Percentiles rank a stretch among this genome's conserved stretches.
These are phyloP conservation scores for Drosophila mojavensis DNA, from an alignment of 1,140 invertebrate species.

Conservation along the genomic window DNA sequence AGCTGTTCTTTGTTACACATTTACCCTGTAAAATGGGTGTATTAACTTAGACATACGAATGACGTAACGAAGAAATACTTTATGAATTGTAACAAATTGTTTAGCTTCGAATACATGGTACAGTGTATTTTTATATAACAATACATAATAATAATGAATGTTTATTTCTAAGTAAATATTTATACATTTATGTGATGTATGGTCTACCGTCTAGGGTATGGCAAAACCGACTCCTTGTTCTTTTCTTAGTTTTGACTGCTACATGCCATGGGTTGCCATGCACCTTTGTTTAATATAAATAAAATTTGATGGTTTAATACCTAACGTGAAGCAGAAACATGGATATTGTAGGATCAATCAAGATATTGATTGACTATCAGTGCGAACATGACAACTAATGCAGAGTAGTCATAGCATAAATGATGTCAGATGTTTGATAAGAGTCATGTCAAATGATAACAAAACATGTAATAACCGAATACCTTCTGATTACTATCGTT, in stretches of 20 bases:
- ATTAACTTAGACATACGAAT: neutral
- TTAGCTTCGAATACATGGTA: too few relatives aligned
- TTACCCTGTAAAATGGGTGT: conserved; percentile 17
- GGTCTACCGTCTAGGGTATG: conserved; percentile 14
- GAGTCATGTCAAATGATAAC: conserved; percentile 15
- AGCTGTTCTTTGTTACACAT: conserved; percentile 77
- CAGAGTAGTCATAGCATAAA: conserved; percentile 3
- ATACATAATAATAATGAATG: too few relatives aligned
- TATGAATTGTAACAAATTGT: neutral
- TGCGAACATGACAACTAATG: conserved; percentile 20
- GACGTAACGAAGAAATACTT: neutral
- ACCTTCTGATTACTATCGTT: neutral
- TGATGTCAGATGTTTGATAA: conserved; percentile 37
- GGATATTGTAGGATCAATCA: conserved; percentile 63
- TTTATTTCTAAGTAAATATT: too few relatives aligned
- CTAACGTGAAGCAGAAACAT: neutral
- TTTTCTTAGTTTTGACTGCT: conserved; percentile 37
- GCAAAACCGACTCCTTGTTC: neutral
- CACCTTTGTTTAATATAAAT: conserved; percentile 24
- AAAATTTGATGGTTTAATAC: conserved; percentile 45
- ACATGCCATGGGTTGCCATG: conserved; percentile 68
- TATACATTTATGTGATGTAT: too few relatives aligned
- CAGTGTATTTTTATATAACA: too few relatives aligned
- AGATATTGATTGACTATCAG: conserved; percentile 46
- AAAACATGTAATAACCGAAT: neutral